Evolutionary conservation across 2,888 invertebrate genomes (phyloP).

Genomic region (Synergus gifuensis): DNA sequence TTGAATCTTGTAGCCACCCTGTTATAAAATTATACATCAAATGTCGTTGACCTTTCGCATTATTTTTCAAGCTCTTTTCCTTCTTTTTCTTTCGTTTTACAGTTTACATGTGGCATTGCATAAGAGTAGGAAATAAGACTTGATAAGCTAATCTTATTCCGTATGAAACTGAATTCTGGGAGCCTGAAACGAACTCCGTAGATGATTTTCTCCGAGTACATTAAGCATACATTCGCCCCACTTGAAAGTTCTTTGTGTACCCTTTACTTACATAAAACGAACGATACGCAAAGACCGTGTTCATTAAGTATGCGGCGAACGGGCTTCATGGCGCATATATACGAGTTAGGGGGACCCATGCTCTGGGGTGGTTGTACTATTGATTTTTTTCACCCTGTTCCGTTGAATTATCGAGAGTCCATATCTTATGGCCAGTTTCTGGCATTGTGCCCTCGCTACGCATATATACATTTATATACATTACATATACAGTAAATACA

Average conservation of each 20-base stretch:
- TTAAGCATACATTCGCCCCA: constrained; percentile 34
- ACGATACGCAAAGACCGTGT: constrained; percentile 52
- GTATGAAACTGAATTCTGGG: constrained; percentile 19
- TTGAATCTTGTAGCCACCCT: too few species aligned
- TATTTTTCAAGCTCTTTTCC: not conserved
- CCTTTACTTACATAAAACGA: constrained; percentile 41
- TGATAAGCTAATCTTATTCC: constrained; percentile 20
- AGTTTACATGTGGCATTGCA: not conserved
- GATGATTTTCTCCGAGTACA: constrained; percentile 35
- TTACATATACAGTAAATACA: not conserved
- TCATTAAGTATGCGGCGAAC: constrained; percentile 65
- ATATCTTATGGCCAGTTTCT: constrained; percentile 58
- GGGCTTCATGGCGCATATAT: constrained; percentile 53
- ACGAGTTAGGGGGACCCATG: constrained; percentile 50
- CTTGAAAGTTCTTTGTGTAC: constrained; percentile 24
- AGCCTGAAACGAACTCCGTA: not conserved
- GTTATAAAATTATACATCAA: not conserved
- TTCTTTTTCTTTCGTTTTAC: not conserved
- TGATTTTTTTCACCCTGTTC: constrained; percentile 72
- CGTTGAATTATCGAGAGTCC: constrained; percentile 72
- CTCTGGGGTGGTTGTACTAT: constrained; percentile 70
- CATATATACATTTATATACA: not conserved
- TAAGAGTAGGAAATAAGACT: not conserved
- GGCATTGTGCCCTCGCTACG: constrained; percentile 37
- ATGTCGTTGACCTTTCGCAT: not conserved